Evolutionary conservation across 2,888 invertebrate genomes (phyloP).

Genomic region (Nowickia ferox): DNA sequence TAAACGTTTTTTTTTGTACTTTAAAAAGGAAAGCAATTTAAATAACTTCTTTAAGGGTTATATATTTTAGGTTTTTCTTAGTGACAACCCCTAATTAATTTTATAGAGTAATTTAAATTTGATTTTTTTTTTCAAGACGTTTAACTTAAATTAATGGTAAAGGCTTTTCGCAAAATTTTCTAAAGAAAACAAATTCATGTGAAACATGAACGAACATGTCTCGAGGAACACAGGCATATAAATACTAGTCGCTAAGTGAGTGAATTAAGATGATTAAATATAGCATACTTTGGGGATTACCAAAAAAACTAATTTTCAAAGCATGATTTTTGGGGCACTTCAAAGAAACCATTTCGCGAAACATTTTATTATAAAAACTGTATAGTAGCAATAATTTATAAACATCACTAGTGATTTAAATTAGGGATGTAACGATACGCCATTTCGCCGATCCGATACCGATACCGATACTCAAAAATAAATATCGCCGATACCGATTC

Average conservation of each 20-base stretch:
- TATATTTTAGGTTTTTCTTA: constrained; percentile 27
- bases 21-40: not conserved
- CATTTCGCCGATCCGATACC: no score
- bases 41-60: not conserved
- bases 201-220: constrained; percentile 36
- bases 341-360: no score
- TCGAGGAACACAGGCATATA: not conserved
- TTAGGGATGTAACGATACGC: no score
- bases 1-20: not conserved
- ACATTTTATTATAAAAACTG: no score
- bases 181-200: constrained; percentile 38
- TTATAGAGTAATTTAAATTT: constrained; percentile 31
- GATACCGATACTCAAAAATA: no score
- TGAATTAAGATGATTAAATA: not conserved
- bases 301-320: not conserved
- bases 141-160: constrained; percentile 19
- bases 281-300: constrained; percentile 7
- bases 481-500: no score
- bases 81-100: constrained; percentile 59
- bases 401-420: no score
- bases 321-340: not conserved
- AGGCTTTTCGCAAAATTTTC: constrained; percentile 17
- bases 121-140: not conserved
- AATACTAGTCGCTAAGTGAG: not conserved
- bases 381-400: no score